A percentile compares a stretch with the other conserved stretches of the same genome.
These are phyloP conservation scores for Trididemnum nubilum DNA, from an alignment of 23 tunicate species.

Conservation along the genomic window DNA sequence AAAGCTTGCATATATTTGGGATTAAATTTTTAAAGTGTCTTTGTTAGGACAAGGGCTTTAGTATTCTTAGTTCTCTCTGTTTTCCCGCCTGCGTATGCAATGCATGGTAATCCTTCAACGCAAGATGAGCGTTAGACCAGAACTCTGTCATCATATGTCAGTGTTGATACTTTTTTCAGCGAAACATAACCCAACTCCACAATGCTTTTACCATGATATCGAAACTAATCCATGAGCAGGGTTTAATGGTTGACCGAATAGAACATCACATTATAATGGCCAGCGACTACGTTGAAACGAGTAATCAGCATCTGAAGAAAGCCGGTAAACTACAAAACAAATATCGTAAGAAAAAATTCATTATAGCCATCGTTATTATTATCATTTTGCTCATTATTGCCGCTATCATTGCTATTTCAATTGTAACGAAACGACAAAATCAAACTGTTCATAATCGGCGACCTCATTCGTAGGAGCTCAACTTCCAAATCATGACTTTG, in stretches of 20 bases:
- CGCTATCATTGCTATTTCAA: conserved; percentile 54
- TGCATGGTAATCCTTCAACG: too few species aligned
- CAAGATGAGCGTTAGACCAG: too few species aligned
- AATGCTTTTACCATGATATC: conserved; percentile 70
- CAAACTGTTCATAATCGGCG: neutral
- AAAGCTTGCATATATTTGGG: too few species aligned
- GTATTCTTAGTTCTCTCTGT: too few species aligned
- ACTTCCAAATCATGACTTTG: too few species aligned
- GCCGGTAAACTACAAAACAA: conserved; percentile 70
- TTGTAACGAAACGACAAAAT: neutral
- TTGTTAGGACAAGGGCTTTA: too few species aligned
- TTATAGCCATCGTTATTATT: conserved; percentile 40
- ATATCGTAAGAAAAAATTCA: conserved; percentile 76
- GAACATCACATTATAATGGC: conserved; percentile 63
- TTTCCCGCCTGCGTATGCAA: too few species aligned
- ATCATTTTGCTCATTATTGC: conserved; percentile 38
- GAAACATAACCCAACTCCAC: conserved; percentile 65
- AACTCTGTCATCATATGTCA: too few species aligned
- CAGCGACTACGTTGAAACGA: conserved; percentile 67
- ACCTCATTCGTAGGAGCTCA: too few species aligned
- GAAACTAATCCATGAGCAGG: conserved; percentile 72
- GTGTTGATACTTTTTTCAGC: conserved; percentile 24
- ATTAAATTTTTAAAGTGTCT: too few species aligned
- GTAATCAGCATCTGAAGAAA: conserved; percentile 68
- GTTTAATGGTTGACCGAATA: conserved; percentile 72